A percentile compares a stretch with the other conserved stretches of the same genome.
These are phyloP conservation scores for Gadopsis marmoratus DNA, from an alignment of 2,797 vertebrate species.

Conservation along the genomic window DNA sequence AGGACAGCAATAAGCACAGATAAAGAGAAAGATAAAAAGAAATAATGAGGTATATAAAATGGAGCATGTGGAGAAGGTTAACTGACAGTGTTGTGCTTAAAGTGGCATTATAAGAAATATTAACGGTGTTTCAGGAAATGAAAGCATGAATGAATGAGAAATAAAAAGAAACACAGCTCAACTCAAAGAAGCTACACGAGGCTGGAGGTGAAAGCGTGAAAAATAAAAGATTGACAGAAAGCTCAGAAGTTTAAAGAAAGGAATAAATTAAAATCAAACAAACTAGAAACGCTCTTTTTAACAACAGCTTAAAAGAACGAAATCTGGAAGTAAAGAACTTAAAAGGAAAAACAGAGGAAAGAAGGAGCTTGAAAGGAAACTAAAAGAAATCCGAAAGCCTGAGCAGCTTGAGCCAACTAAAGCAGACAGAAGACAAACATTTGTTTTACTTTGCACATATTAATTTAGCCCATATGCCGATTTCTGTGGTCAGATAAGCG, in stretches of 20 bases:
- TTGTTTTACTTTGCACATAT: not conserved
- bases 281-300: no score
- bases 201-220: not conserved
- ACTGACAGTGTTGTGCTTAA: no score
- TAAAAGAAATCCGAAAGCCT: not conserved
- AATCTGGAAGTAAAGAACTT: not conserved
- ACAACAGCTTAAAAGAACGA: not conserved
- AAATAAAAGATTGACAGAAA: not conserved
- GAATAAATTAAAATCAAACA: no score
- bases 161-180: not conserved
- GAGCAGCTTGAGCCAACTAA: not conserved
- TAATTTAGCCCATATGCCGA: conserved; percentile 9
- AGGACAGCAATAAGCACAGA: no score
- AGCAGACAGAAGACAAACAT: not conserved
- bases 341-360: not conserved
- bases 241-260: not conserved
- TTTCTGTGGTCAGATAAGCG: conserved; percentile 23
- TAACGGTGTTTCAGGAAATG: not conserved
- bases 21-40: no score
- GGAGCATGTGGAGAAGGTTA: no score
- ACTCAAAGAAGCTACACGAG: not conserved
- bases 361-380: not conserved
- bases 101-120: no score
- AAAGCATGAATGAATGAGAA: not conserved
- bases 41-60: no score